Evolutionary conservation across 2,888 invertebrate genomes (phyloP).

Genomic region (Crossocerus cetratus): DNA sequence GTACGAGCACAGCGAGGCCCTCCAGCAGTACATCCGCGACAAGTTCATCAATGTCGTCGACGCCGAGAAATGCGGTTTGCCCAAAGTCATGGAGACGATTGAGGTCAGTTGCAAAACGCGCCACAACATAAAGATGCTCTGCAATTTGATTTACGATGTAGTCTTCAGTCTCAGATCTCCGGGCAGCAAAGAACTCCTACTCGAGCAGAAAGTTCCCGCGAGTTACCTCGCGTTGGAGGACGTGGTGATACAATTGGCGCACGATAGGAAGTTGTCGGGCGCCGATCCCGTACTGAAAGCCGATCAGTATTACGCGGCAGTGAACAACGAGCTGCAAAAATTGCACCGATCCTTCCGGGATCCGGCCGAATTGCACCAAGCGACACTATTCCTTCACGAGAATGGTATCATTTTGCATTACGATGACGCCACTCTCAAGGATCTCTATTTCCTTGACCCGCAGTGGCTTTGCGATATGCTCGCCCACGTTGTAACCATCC

Average conservation of each 20-base stretch:
- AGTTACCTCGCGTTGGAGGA: conserved; percentile 97
- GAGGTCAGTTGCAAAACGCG: conserved; percentile 94
- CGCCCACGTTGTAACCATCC: conserved; percentile 96
- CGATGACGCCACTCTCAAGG: conserved; percentile 95
- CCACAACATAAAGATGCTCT: conserved; percentile 92
- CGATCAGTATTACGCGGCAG: conserved; percentile 83
- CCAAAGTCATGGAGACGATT: conserved; percentile 93
- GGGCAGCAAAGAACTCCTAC: conserved; percentile 91
- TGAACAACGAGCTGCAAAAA: conserved; percentile 80
- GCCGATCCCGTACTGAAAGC: conserved; percentile 90
- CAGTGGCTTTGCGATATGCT: conserved; percentile 99
- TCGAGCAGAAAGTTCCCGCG: conserved; percentile 97
- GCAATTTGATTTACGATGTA: conserved; percentile 94
- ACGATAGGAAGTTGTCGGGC: conserved; percentile 83
- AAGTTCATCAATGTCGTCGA: conserved; percentile 95
- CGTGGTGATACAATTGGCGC: conserved; percentile 89
- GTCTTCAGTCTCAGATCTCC: conserved; percentile 94
- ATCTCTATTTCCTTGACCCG: conserved; percentile 97
- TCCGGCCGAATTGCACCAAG: conserved; percentile 93
- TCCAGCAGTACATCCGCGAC: conserved; percentile 92
- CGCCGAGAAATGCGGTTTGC: conserved; percentile 96
- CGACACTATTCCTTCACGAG: conserved; percentile 97
- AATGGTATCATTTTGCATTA: conserved; percentile 97
- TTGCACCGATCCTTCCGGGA: conserved; percentile 89
- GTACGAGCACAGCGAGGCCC: conserved; percentile 85